Evolutionary conservation across 1,140 invertebrate genomes (phyloP).

Genomic region (Spodoptera litura): DNA sequence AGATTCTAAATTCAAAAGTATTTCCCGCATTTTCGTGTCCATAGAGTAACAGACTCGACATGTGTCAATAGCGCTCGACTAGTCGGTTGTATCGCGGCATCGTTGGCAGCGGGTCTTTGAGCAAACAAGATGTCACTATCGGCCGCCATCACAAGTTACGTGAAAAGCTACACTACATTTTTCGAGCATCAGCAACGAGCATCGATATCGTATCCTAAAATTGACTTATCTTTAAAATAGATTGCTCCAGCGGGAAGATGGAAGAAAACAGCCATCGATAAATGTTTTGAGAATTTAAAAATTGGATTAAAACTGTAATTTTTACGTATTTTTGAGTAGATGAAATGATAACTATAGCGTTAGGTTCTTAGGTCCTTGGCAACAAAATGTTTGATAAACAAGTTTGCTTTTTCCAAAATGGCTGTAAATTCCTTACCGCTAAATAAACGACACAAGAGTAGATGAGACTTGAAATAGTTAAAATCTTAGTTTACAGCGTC

Average conservation of each 20-base stretch:
- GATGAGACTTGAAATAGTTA: slow-evolving; percentile 48
- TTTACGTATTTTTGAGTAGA: not conserved
- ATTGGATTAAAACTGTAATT: not conserved
- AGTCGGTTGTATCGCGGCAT: slow-evolving; percentile 14
- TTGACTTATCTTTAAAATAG: slow-evolving; percentile 11
- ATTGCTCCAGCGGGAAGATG: not conserved
- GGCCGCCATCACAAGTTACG: slow-evolving; percentile 15
- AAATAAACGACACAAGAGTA: slow-evolving; percentile 44
- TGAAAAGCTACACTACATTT: slow-evolving; percentile 20
- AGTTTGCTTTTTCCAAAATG: not conserved
- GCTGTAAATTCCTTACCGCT: slow-evolving; percentile 41
- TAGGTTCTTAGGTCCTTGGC: slow-evolving; percentile 41
- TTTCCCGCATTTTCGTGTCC: no score
- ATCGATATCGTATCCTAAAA: slow-evolving; percentile 20
- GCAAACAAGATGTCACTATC: slow-evolving; percentile 32
- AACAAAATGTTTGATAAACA: slow-evolving; percentile 25
- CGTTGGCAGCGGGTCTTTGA: not conserved
- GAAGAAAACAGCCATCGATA: not conserved
- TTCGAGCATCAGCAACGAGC: slow-evolving; percentile 10
- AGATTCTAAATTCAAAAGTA: no score
- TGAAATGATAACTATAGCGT: not conserved
- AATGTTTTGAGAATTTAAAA: slow-evolving; percentile 18
- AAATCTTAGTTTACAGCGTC: slow-evolving; percentile 59
- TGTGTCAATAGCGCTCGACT: slow-evolving; percentile 29
- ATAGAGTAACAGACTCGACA: slow-evolving; percentile 4